phyloP scores from a whole-genome alignment of 2,797 vertebrate genomes.

The Gymnothorax javanicus region DNA sequence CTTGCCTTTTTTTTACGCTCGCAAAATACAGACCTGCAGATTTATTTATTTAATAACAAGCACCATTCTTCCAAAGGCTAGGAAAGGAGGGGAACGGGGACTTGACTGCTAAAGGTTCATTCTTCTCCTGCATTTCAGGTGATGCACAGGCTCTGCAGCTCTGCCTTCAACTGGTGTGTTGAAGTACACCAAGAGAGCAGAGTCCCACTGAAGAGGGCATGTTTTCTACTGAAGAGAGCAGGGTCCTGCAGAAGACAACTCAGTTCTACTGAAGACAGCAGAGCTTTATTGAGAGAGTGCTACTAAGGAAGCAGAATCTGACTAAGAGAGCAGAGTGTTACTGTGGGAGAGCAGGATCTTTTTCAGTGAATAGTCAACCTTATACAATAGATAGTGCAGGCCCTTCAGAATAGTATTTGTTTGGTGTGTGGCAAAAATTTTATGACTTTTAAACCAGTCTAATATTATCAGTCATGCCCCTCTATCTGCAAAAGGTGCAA shows the following conservation, averaged over 20 bases:
- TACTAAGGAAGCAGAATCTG: too few relatives aligned
- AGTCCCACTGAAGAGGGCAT: neutral
- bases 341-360: too few relatives aligned
- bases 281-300: too few relatives aligned
- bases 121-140: constrained; percentile 48
- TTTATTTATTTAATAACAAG: constrained; percentile 50
- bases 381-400: too few relatives aligned
- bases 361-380: too few relatives aligned
- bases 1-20: neutral
- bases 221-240: too few relatives aligned
- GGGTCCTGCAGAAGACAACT: too few relatives aligned
- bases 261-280: too few relatives aligned
- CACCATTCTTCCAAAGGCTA: constrained; percentile 47
- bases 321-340: too few relatives aligned
- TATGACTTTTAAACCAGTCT: constrained; percentile 53
- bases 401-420: too few relatives aligned
- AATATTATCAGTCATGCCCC: constrained; percentile 30
- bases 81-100: constrained; percentile 54
- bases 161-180: constrained; percentile 50
- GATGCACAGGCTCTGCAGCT: constrained; percentile 41
- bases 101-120: constrained; percentile 55
- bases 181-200: constrained; percentile 4
- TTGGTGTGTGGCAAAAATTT: too few relatives aligned
- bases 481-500: constrained; percentile 56
- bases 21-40: neutral